Base-by-base conservation (phyloP, 1,140 invertebrate species). In the Anoplophora glabripennis region DNA sequence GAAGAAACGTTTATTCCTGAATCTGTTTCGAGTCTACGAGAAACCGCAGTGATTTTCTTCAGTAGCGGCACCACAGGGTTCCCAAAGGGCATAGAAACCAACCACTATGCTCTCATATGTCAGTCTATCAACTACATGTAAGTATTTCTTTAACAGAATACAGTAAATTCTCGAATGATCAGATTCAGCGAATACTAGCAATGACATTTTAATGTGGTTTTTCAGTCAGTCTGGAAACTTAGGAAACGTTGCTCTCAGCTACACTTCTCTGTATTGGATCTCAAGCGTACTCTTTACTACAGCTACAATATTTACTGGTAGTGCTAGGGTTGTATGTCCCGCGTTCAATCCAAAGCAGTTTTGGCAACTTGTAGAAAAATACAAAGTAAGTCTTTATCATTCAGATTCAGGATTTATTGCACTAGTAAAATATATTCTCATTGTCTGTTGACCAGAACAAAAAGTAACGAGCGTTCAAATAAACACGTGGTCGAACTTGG, bases 31-130 rank as follows among this genome's bases (percentile, higher is more conserved):
- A 53, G 61, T 57, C 28, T 64, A n/a, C n/a, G 61, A n/a, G 66
- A 72, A 34, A 76, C 68, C 0, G 72, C 69, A 5, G 40, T 72
- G 0, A 72, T 81, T 11, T 37, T 79, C 8, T 79, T 73, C 56
- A 81, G 87, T 1, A 89, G 86, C 65, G 89, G 89, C 4, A 89
- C 88, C 3, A 90, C 87, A 37, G 88, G 88, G 37, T 72, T 83
- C 33, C 88, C 89, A 0, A 92, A 92, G 74, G 87, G 87, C 10
- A 86, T 88, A 0, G 81, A 85, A 68, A 66, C 88, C 1, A 85
- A 84, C 3, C 86, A 90, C 61, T 61, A 69, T 49, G 36, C 58
- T 12, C 12, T 69, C 14, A 35, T 60, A 9, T 45, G 38, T 14
- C 65, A 69, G 47, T 53, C 42, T 21, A 28, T 47, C 54, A 48